phyloP scores from a whole-genome alignment of 2,797 vertebrate species.

The Chrysocyon brachyurus region DNA sequence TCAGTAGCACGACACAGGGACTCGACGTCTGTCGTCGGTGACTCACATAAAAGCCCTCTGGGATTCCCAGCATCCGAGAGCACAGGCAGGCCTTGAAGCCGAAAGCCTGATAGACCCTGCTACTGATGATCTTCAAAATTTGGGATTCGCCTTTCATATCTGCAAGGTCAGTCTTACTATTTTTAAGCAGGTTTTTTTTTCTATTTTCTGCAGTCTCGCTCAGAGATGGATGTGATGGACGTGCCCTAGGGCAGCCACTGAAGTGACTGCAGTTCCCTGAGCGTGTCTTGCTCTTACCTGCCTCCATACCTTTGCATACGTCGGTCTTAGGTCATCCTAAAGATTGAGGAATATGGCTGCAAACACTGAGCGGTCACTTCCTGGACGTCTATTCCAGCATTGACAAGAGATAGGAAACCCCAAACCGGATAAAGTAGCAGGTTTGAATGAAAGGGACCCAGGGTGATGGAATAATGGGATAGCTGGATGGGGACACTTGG shows the following conservation, averaged over 20 bases:
- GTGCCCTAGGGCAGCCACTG: no score
- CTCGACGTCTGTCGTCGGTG: background rate
- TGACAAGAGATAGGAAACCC: background rate
- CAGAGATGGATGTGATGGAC: background rate
- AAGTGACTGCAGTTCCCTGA: no score
- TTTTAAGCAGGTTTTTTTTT: background rate
- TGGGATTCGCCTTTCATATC: background rate
- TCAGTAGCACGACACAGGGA: background rate
- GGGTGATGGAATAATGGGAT: background rate
- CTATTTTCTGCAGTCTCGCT: background rate
- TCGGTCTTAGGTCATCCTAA: background rate
- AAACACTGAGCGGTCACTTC: background rate
- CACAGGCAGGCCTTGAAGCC: no score
- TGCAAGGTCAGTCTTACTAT: background rate
- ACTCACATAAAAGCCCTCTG: background rate
- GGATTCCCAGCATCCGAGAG: background rate
- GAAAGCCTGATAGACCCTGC: background rate
- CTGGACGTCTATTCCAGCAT: background rate
- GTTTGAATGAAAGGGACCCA: background rate
- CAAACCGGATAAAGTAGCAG: background rate
- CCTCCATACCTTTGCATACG: background rate
- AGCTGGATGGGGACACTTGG: background rate
- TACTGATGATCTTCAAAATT: background rate
- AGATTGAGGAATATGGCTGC: background rate
- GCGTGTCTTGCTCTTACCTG: no score